A percentile compares a stretch with the other conserved stretches of the same genome.
Evolutionary conservation across 30 jellyfish, hydroid and myxozoan genomes (phyloP).

Genomic region (Pseudorhiza aurosa): DNA sequence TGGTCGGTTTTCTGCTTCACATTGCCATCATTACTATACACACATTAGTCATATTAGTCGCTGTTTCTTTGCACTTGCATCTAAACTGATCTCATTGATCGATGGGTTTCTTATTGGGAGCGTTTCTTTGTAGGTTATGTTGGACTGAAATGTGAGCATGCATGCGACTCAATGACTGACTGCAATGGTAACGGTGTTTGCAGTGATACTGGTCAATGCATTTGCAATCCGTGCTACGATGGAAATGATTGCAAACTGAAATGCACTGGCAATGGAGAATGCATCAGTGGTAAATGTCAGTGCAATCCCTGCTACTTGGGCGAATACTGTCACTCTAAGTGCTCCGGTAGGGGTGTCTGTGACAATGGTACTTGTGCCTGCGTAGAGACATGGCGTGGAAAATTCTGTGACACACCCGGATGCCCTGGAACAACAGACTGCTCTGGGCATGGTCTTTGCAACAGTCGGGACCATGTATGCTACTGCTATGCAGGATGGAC

Average conservation of each 20-base stretch:
- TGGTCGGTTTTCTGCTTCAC: too few species aligned
- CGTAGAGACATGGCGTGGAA: constrained; percentile 59
- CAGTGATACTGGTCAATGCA: constrained; percentile 62
- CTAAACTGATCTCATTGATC: too few species aligned
- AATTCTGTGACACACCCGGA: constrained; percentile 57
- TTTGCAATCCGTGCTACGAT: constrained; percentile 58
- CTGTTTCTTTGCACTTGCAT: too few species aligned
- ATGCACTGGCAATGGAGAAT: constrained; percentile 61
- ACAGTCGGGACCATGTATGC: constrained; percentile 61
- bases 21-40: too few species aligned
- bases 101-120: too few species aligned
- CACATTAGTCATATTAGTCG: too few species aligned
- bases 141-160: constrained; percentile 64
- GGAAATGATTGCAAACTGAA: constrained; percentile 51
- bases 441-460: constrained; percentile 67
- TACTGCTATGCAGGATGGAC: constrained; percentile 74
- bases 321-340: constrained; percentile 50
- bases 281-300: constrained; percentile 48
- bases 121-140: constrained; percentile 58
- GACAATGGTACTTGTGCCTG: constrained; percentile 40
- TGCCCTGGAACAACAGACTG: constrained; percentile 74
- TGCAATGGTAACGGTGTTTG: constrained; percentile 68
- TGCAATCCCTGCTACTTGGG: constrained; percentile 54
- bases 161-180: constrained; percentile 31
- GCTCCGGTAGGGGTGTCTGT: constrained; percentile 61